Percentiles rank a stretch among this genome's conserved stretches.
Evolutionary conservation across 2,113 vertebrate species (phyloP).

Genomic region (Alethe castanea): DNA sequence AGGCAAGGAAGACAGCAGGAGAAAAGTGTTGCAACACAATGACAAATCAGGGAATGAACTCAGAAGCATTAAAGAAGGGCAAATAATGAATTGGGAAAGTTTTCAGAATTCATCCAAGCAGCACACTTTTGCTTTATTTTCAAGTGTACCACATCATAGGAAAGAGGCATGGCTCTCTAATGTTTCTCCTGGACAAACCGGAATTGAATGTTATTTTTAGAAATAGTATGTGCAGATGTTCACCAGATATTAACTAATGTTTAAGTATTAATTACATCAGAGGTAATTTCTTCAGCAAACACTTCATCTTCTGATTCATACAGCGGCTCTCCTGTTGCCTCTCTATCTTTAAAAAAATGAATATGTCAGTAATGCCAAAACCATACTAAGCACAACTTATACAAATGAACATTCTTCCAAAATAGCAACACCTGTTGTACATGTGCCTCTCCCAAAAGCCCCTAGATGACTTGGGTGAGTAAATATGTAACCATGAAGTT

Average conservation of each 20-base stretch:
- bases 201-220: conserved; percentile 19
- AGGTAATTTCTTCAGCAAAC: background rate
- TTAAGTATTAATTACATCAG: background rate
- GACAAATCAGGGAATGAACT: background rate
- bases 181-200: background rate
- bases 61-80: background rate
- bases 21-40: background rate
- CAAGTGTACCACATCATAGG: background rate
- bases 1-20: background rate
- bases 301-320: background rate
- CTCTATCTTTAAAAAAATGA: background rate
- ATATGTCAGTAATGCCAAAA: background rate
- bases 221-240: conserved; percentile 4
- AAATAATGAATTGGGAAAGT: background rate
- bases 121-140: background rate
- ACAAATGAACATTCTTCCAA: background rate
- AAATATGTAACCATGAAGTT: background rate
- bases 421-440: background rate
- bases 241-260: conserved; percentile 18
- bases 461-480: background rate
- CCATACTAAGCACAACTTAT: background rate
- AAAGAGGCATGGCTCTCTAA: background rate
- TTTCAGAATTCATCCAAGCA: background rate
- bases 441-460: background rate
- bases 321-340: background rate